Base-by-base conservation (phyloP, 2,888 invertebrate genomes). In the Ceramica pisi region DNA sequence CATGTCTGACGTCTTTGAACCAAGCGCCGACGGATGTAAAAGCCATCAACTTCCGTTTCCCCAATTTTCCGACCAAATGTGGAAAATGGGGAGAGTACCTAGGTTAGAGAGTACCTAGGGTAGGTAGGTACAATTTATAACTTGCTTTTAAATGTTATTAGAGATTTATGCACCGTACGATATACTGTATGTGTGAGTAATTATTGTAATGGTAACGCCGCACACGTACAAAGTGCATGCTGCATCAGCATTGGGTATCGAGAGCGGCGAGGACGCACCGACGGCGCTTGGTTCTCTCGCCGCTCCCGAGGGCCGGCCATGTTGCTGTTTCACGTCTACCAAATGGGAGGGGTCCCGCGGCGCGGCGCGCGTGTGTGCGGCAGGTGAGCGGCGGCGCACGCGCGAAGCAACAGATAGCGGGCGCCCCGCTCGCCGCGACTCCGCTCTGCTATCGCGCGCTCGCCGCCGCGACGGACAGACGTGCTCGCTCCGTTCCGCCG, bases 361-460 rank as follows among this genome's bases (percentile, higher is more conserved):
- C 53, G 72, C 65, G 74, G 70, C 69, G 75, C 70, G 80, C 78
- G 68, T 78, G 75, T 78, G 57, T 78, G 74, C 64, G n/a, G 59
- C 82, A 83, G 88, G 85, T 84, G 81, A 68, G 74, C 74, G 82
- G 82, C 74, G 66, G 89, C 89, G 91, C 92, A 90, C 85, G 92
- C 91, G 92, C 89, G 89, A 80, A 78, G 91, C 93, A 93, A 92
- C 93, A 92, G 93, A 87, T 92, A 87, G 87, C 88, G 82, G 81
- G 80, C 81, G 82, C 81, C 80, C 86, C 73, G 78, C 63, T 26
- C 59, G 67, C 74, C 53, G 51, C 12, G 56, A 56, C 67, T 75
- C 56, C 14, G 19, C 35, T 21, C 35, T 21, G 89, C 83, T 90
- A 91, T 92, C 90, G 91, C 87, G 88, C 85, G 90, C 83, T 83